Evolutionary conservation across 2,797 vertebrate genomes (phyloP).

Genomic region (Microcaecilia unicolor): DNA sequence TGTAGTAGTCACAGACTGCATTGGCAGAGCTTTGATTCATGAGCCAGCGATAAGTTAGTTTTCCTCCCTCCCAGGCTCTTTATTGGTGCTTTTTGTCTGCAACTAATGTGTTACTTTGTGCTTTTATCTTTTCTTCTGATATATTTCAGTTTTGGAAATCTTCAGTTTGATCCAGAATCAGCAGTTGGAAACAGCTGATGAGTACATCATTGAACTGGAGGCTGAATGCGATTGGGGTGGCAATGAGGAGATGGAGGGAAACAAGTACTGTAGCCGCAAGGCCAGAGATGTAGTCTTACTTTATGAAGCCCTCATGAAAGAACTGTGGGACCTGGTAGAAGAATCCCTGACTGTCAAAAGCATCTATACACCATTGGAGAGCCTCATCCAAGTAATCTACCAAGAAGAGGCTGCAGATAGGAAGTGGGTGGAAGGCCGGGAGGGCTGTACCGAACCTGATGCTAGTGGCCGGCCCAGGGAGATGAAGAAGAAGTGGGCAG

Average conservation of each 20-base stretch:
- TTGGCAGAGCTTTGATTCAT: too few species aligned
- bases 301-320: conserved; percentile 79
- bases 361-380: conserved; percentile 53
- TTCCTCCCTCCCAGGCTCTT: background rate
- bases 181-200: conserved; percentile 71
- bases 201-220: conserved; percentile 81
- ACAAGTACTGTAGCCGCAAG: conserved; percentile 61
- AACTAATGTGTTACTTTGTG: too few species aligned
- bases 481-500: conserved; percentile 59
- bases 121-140: too few species aligned
- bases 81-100: background rate
- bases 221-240: conserved; percentile 46
- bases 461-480: conserved; percentile 50
- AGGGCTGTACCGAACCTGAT: too few species aligned
- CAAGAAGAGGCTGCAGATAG: conserved; percentile 72
- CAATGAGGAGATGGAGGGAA: conserved; percentile 26
- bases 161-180: conserved; percentile 74
- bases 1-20: too few species aligned
- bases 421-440: conserved; percentile 23
- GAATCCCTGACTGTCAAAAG: conserved; percentile 63
- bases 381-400: conserved; percentile 73
- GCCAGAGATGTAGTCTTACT: conserved; percentile 79
- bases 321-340: conserved; percentile 73
- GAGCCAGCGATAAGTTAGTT: too few species aligned
- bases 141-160: conserved; percentile 71